Conservation (phyloP, 2,797 vertebrate species). For the Centroberyx gerrardi region DNA sequence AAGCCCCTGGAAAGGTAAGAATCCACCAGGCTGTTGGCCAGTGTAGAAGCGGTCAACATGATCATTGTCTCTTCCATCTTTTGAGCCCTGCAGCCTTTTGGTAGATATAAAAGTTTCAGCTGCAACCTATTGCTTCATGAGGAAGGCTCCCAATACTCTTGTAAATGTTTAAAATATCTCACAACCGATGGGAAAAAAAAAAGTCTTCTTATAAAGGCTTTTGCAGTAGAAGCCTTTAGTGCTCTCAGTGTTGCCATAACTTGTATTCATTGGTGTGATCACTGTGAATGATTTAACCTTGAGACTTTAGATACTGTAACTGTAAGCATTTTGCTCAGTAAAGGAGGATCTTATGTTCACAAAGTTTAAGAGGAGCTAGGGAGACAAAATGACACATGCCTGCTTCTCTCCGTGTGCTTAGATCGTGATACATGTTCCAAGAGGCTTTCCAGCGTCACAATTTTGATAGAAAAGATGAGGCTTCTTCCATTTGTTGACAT, state of each 20-base stretch:
- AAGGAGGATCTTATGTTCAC: background rate
- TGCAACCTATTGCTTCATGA: background rate
- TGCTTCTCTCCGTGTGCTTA: background rate
- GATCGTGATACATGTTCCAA: background rate
- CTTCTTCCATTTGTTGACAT: too few species aligned
- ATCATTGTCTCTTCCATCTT: background rate
- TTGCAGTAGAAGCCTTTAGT: background rate
- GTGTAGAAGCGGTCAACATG: background rate
- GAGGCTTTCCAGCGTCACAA: background rate
- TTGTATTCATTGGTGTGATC: background rate
- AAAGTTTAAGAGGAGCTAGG: background rate
- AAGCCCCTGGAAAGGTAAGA: conserved; percentile 83
- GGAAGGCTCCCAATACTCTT: too few species aligned
- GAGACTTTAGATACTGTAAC: background rate
- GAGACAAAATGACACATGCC: background rate
- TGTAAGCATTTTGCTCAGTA: background rate
- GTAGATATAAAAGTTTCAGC: background rate
- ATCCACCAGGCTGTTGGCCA: background rate
- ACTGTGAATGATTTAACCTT: background rate
- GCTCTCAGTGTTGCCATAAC: background rate
- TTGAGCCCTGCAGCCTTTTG: background rate
- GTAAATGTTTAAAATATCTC: too few species aligned
- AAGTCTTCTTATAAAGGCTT: background rate
- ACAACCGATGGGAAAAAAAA: too few species aligned
- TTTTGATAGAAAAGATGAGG: background rate